Percentiles rank a stretch among this genome's conserved stretches.
Conservation (phyloP, 1,140 invertebrate genomes). For the Probaryconus sp. region DNA sequence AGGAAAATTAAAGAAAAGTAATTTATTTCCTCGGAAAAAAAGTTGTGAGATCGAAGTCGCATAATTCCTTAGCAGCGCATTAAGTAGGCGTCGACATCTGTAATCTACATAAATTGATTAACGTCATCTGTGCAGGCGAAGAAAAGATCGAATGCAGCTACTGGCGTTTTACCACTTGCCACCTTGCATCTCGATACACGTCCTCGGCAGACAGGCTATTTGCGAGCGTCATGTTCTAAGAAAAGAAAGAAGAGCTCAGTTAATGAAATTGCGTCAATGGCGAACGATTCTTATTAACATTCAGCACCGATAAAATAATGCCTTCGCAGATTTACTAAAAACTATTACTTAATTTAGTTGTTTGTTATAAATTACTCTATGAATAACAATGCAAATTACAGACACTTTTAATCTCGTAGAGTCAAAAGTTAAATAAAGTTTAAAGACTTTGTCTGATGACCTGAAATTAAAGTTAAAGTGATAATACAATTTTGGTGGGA, state of each 20-base stretch:
- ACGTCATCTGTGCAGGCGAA: slow-evolving; percentile 58
- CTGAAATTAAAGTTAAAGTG: too few relatives aligned
- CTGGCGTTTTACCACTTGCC: slow-evolving; percentile 28
- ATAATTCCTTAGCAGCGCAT: slow-evolving; percentile 40
- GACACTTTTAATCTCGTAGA: too few relatives aligned
- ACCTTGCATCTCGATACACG: slow-evolving; percentile 24
- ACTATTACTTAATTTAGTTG: not conserved
- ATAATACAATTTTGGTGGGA: too few relatives aligned
- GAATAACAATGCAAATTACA: not conserved
- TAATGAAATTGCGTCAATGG: slow-evolving; percentile 43
- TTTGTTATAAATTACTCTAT: not conserved
- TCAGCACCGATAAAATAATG: not conserved
- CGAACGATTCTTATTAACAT: slow-evolving; percentile 20
- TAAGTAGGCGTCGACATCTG: slow-evolving; percentile 53
- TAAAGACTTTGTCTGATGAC: too few relatives aligned
- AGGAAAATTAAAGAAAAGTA: slow-evolving; percentile 38
- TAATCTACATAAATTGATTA: slow-evolving; percentile 70
- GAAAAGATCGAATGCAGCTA: slow-evolving; percentile 50
- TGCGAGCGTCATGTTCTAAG: slow-evolving; percentile 22
- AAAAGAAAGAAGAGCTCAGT: slow-evolving; percentile 11
- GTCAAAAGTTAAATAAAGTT: too few relatives aligned
- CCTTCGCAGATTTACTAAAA: slow-evolving; percentile 1
- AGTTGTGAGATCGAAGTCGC: slow-evolving; percentile 10
- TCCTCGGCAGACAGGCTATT: slow-evolving; percentile 43
- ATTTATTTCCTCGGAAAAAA: slow-evolving; percentile 37